Base-by-base conservation (phyloP, 2,113 vertebrate species). In the Tamias sibiricus region DNA sequence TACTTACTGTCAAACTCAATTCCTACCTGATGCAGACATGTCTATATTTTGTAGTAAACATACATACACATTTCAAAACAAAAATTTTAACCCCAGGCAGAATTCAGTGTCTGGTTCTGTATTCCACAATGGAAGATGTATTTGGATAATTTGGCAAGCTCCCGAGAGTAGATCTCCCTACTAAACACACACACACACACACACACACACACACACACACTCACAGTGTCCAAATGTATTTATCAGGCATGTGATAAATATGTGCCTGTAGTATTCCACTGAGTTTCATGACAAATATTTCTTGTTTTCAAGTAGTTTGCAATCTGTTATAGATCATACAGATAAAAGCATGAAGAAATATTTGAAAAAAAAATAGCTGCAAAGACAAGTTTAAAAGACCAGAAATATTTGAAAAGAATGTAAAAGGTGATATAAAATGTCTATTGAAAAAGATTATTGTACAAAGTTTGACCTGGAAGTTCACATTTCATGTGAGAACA, bases 401-500 rank as follows among this genome's bases (percentile, higher is more conserved):
- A 59, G 74, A 47, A 40, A 30, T 89, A 87, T 91, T 97, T 93
- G 77, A 57, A 72, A 77, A 94, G 74, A 91, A 52, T 84, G 81
- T 95, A 96, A 96, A 97, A 91, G 75, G 44, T 97, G 89, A 97
- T 94, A 71, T 87, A 91, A 84, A 93, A 87, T 47, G 49, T 68
- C 79, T 94, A 13, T 94, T 40, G 4, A 10, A 89, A 79, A 87
- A 79, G 49, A 82, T 95, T 94, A 93, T 52, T 91, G 57, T 87
- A 71, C 77, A 89, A 93, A 87, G 90, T 92, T 90, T 88, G 75
- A 91, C 69, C 32, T 68, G 87, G 71, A 57, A 97, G 93, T 92
- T 94, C 93, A 93, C 87, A 87, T 87, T 96, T 95, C 93, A 91
- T 80, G 30, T 52, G 68, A 93, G 74, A 96, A 91, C 49, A 94